A percentile compares a stretch with the other conserved stretches of the same genome.
These are phyloP conservation scores for Brachionus angularis DNA, from an alignment of 1,140 invertebrate genomes.

Conservation along the genomic window DNA sequence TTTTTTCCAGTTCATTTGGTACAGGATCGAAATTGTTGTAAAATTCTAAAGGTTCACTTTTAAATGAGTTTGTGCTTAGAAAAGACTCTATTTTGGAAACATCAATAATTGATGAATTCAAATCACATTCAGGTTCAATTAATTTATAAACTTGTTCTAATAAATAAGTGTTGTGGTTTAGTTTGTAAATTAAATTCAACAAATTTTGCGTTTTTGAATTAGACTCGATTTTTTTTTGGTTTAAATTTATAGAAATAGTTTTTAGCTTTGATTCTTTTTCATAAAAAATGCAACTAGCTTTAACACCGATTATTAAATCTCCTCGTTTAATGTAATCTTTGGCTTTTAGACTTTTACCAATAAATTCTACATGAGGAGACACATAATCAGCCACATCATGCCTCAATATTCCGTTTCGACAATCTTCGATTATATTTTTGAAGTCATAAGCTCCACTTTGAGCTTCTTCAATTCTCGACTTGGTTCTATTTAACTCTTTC, in stretches of 20 bases:
- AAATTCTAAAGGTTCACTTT: constrained; percentile 17
- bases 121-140: not conserved
- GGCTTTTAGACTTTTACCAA: not conserved
- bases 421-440: not conserved
- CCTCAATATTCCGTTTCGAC: not conserved
- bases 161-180: not conserved
- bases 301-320: not conserved
- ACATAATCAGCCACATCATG: constrained; percentile 26
- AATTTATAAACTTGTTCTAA: not conserved
- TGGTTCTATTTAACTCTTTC: not conserved
- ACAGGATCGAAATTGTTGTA: constrained; percentile 17
- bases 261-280: not conserved
- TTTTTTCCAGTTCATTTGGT: not conserved
- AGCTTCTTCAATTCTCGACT: not conserved
- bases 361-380: not conserved
- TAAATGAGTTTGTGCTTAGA: not conserved
- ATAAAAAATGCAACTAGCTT: constrained; percentile 1
- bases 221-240: not conserved
- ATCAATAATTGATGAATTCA: not conserved
- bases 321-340: constrained; percentile 3
- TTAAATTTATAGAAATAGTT: not conserved
- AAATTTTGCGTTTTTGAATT: not conserved
- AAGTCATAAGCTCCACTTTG: constrained; percentile 6
- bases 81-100: not conserved
- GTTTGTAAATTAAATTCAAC: not conserved